These are phyloP conservation scores for Hydropotes inermis DNA, from an alignment of 2,113 vertebrate species.

Conservation along the genomic window DNA sequence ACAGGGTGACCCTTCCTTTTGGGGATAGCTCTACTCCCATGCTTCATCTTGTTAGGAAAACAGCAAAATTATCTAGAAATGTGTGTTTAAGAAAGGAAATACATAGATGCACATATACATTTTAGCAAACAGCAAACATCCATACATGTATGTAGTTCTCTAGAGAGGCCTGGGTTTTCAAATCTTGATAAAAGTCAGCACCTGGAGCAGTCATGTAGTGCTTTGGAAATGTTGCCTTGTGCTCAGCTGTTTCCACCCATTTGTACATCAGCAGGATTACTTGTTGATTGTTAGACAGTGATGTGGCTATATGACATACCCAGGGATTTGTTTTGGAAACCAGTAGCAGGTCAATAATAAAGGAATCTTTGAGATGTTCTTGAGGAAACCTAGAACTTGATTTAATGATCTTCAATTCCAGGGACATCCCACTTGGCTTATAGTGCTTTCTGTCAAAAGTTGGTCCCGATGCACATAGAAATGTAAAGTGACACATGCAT, in stretches of 20 bases:
- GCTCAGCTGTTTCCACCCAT: not conserved
- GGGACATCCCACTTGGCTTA: not conserved
- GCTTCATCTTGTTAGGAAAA: not conserved
- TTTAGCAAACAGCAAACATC: not conserved
- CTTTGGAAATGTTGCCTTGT: not conserved
- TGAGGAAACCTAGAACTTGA: not conserved
- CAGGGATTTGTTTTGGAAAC: constrained; percentile 27
- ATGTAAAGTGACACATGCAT: not conserved
- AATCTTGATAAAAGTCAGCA: not conserved
- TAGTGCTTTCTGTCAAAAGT: not conserved
- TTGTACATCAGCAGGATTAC: not conserved
- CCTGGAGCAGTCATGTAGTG: not conserved
- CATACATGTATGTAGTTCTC: not conserved
- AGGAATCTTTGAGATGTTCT: constrained; percentile 27
- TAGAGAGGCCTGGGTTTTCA: not conserved
- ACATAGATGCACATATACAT: not conserved
- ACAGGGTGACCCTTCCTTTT: not conserved
- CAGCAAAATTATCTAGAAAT: not conserved
- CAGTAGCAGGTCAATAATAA: not conserved
- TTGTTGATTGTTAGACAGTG: not conserved
- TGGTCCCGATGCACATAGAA: not conserved
- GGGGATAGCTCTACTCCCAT: not conserved
- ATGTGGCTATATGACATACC: not conserved
- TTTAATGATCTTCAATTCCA: not conserved
- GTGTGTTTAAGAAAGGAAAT: not conserved